These are phyloP conservation scores for Plectropomus leopardus DNA, from an alignment of 2,113 vertebrate genomes.

Conservation along the genomic window DNA sequence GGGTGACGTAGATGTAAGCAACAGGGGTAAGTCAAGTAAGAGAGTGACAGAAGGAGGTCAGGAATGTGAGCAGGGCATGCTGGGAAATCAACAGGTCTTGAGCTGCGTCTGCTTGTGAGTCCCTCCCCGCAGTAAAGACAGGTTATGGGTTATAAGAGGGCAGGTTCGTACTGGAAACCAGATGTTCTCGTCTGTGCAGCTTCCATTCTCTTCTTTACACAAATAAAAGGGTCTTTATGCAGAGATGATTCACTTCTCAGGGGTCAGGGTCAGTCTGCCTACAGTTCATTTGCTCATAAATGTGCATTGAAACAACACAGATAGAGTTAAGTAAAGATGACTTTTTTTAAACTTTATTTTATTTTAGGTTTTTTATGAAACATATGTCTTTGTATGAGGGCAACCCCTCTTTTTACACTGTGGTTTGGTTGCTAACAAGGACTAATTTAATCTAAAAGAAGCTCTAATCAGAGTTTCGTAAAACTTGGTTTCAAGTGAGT, in stretches of 20 bases:
- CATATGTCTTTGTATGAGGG: too few relatives aligned
- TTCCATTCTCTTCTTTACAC: slow-evolving; percentile 47
- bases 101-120: slow-evolving; percentile 65
- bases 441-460: too few relatives aligned
- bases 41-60: slow-evolving; percentile 84
- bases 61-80: slow-evolving; percentile 80
- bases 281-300: slow-evolving; percentile 10
- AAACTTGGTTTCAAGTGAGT: too few relatives aligned
- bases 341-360: too few relatives aligned
- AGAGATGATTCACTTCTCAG: slow-evolving; percentile 26
- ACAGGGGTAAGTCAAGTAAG: slow-evolving; percentile 60
- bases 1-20: slow-evolving; percentile 32
- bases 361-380: too few relatives aligned
- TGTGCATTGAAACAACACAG: not conserved
- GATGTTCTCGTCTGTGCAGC: slow-evolving; percentile 70
- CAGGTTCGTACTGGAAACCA: slow-evolving; percentile 79
- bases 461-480: too few relatives aligned
- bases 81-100: slow-evolving; percentile 78
- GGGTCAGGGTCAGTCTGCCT: slow-evolving; percentile 24
- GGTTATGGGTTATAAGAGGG: slow-evolving; percentile 74
- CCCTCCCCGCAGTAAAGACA: slow-evolving; percentile 68
- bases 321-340: not conserved
- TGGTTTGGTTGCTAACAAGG: too few relatives aligned
- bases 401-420: too few relatives aligned
- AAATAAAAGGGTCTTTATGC: slow-evolving; percentile 49